Base-by-base conservation (phyloP, 2,888 invertebrate genomes). In the Phengaris alcon region DNA sequence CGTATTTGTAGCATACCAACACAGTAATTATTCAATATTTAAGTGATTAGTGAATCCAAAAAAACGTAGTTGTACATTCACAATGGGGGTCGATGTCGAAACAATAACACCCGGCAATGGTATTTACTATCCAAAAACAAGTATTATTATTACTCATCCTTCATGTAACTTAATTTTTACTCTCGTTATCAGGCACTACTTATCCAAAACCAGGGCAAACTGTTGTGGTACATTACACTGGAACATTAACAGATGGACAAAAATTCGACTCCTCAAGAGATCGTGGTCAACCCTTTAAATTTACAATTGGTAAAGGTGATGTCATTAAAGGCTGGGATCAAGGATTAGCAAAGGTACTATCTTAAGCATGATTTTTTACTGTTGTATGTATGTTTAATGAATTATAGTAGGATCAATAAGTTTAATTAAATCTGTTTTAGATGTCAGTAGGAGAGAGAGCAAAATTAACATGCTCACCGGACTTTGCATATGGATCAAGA, bases 271-370 rank as follows among this genome's bases (percentile, higher is more conserved):
- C 99, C 0, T 99, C 99, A 9, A 95, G 98, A 80, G 98, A 99
- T 87, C 96, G 99, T 82, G 97, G 97, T 46, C 95, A 96, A 82
- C 99, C 99, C 6, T 99, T 99, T 91, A 97, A 97, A 88, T 99
- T 99, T 91, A 97, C 95, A 80, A 95, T 99, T 82, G 99, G 99
- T 73, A 96, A 95, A 87, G 98, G 99, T 51, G 98, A 99, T 90
- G 99, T 99, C n/a, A 99, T 99, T 84, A 97, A 97, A 89, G 99
- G 98, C 48, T 99, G 99, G 99, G 99, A 99, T 87, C 97, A 98
- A 89, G 99, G 99, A 78, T 96, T 99, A 78, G 97, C 97, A 77
- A 97, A 97, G 94, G 97, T 97, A 89, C 48, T 22, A 22, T 22
- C 1, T 0, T 48, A 0, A 48, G 3, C 6, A 6, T 48, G 7